Evolutionary conservation across 2,888 invertebrate genomes (phyloP), one percentile per base, ranked within the genome.

Genomic region (Drosophila mercatorum): DNA sequence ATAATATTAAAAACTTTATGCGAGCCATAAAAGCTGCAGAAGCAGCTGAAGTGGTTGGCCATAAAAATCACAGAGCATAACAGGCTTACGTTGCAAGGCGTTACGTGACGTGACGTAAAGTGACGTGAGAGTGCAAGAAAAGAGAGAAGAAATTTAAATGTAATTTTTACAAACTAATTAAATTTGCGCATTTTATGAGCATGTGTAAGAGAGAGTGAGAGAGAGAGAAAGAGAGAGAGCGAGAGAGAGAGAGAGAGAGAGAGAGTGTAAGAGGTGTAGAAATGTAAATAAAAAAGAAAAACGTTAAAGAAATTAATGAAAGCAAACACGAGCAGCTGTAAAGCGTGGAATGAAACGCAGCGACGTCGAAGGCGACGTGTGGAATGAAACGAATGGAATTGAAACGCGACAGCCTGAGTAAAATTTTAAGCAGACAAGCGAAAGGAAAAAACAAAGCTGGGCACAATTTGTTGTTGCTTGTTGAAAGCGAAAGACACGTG

Each of bases 151-250:
- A 89, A 82, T 84, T 84, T 62, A 72, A 89, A 81, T 84, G 80
- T 68, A 61, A 89, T 73, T 84, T 84, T 88, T 85, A 88, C 80
- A 82, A 82, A 79, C 89, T 89, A 86, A 86, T 86, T 86, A 86
- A 89, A 86, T 89, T 86, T 88, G 83, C 52, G 53, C 77, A 83
- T 86, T 86, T 89, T 89, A 84, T 85, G 89, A 61, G 83, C 73
- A 49, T 17, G 46, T 41, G 34, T 22, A 7, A 17, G 14, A 10
- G 26, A 8, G 17, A 26, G 11, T 40, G 34, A 6, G 28, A 5
- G 1, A 11, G 28, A 28, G 28, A 34, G 22, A 2, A 7, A 34
- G 7, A 12, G 26, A 38, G 12, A 40, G 40, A 10, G 36, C n/a
- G n/a, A n/a, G n/a, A n/a, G n/a, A 3, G 2, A 11, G 0, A 0